These are phyloP conservation scores for Cardiocondyla obscurior DNA, from an alignment of 1,140 invertebrate species.

Conservation along the genomic window DNA sequence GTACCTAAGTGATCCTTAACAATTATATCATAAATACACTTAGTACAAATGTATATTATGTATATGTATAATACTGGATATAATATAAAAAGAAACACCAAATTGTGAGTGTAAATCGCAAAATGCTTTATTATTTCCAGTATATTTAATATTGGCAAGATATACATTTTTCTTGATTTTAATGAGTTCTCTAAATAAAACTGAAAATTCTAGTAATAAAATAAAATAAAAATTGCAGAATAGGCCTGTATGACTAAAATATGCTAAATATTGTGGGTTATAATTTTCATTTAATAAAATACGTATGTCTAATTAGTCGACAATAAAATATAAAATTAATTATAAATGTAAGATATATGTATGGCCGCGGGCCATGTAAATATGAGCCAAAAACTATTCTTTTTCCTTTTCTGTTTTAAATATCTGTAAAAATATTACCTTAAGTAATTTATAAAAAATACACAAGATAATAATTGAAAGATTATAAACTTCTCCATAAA, in stretches of 20 bases:
- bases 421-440: background rate
- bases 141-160: conserved; percentile 79
- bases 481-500: background rate
- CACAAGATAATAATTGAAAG: background rate
- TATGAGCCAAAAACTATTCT: background rate
- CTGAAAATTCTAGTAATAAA: conserved; percentile 58
- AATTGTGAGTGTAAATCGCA: conserved; percentile 71
- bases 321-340: conserved; percentile 48
- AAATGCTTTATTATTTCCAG: conserved; percentile 78
- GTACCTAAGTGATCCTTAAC: conserved; percentile 39
- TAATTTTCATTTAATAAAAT: conserved; percentile 57
- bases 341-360: conserved; percentile 21
- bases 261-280: conserved; percentile 72
- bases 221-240: conserved; percentile 78
- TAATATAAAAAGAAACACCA: conserved; percentile 66
- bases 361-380: too few species aligned
- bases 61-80: conserved; percentile 26
- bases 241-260: conserved; percentile 78
- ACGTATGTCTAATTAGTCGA: conserved; percentile 47
- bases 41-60: conserved; percentile 27
- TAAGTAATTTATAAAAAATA: conserved; percentile 13
- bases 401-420: background rate
- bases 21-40: conserved; percentile 8
- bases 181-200: conserved; percentile 67
- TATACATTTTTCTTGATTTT: conserved; percentile 77